Evolutionary conservation across 2,113 vertebrate species (phyloP).

Genomic region (Bothrops jararaca): DNA sequence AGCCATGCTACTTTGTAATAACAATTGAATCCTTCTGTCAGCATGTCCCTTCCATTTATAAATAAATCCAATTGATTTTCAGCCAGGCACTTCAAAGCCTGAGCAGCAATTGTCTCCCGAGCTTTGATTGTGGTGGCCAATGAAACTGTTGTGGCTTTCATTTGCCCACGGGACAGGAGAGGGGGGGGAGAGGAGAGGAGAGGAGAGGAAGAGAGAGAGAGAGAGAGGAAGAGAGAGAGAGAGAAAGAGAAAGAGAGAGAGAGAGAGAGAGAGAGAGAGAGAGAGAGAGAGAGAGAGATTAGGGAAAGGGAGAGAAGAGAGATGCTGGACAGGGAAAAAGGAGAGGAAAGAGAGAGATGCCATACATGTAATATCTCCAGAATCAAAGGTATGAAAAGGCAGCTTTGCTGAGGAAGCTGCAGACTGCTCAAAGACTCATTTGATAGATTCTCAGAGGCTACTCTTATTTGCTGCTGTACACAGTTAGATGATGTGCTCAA

Average conservation of each 20-base stretch:
- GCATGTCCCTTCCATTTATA: not conserved
- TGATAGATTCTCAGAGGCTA: not conserved
- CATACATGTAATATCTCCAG: not conserved
- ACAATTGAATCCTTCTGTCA: not conserved
- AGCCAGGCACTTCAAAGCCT: not conserved
- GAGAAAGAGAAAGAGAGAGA: not conserved
- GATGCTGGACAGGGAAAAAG: not conserved
- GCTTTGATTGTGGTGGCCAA: not conserved
- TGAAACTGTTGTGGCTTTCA: not conserved
- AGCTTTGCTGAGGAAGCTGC: not conserved
- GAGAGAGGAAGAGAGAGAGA: not conserved
- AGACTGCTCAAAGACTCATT: slow-evolving; percentile 21
- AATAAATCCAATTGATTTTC: slow-evolving; percentile 13
- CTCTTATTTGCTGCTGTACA: slow-evolving; percentile 11
- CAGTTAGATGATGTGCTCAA: not conserved
- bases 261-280: not conserved
- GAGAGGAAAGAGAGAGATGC: not conserved
- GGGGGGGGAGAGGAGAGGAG: too few relatives aligned
- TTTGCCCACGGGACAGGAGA: not conserved
- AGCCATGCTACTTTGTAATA: not conserved
- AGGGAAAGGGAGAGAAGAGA: not conserved
- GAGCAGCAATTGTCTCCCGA: not conserved
- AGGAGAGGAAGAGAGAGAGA: not conserved
- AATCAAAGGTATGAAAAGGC: not conserved
- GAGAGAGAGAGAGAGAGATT: not conserved